Conservation (phyloP, 2,113 vertebrate species). For the Toxotes chatareus region DNA sequence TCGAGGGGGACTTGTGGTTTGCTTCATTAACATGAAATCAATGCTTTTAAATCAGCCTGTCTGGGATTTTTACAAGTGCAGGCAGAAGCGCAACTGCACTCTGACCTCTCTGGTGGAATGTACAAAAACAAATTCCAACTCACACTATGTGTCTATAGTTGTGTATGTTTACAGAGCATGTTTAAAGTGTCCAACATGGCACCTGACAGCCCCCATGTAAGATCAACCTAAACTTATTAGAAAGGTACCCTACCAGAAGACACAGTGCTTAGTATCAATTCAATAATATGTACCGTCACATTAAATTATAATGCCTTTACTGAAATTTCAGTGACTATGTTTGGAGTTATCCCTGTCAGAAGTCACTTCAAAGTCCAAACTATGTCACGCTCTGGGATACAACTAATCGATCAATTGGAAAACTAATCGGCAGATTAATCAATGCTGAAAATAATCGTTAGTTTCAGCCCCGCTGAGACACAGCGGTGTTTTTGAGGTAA, state of each 20-base stretch:
- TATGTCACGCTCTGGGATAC: no score
- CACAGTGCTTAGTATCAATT: neutral
- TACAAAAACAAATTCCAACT: constrained; percentile 15
- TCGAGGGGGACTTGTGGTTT: neutral
- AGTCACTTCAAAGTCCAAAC: no score
- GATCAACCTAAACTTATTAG: neutral
- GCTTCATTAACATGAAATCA: constrained; percentile 71
- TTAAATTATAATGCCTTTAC: neutral
- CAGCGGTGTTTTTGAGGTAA: no score
- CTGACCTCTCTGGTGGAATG: constrained; percentile 46
- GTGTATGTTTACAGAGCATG: neutral
- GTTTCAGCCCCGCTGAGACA: no score
- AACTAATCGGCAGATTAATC: no score
- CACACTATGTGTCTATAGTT: neutral
- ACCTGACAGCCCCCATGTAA: neutral
- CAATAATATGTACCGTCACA: neutral
- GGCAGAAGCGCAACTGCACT: constrained; percentile 48
- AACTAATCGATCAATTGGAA: no score
- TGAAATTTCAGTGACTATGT: no score
- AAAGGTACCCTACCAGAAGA: no score
- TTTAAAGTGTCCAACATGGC: neutral
- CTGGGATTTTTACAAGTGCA: constrained; percentile 41
- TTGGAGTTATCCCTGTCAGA: no score
- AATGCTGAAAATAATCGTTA: no score
- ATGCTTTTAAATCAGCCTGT: constrained; percentile 70